A percentile compares a stretch with the other conserved stretches of the same genome.
These are phyloP conservation scores for Ctenochaetus hawaiiensis DNA, from an alignment of 2,797 vertebrate species.

Conservation along the genomic window DNA sequence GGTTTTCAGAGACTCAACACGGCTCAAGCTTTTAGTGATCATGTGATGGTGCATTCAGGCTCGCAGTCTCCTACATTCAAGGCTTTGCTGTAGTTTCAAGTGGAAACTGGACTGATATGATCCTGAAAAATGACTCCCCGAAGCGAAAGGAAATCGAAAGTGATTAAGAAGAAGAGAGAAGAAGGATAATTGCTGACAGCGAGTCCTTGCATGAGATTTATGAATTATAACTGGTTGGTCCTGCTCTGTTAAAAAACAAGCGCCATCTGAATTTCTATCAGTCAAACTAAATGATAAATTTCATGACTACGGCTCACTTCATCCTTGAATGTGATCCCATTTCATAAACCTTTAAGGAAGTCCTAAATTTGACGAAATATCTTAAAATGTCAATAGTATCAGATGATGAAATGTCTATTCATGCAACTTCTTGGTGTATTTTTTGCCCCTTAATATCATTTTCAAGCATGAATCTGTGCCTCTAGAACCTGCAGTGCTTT, in stretches of 20 bases:
- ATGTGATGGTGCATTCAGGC: neutral
- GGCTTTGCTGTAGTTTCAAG: neutral
- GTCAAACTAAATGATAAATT: constrained; percentile 19
- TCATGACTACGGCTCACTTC: neutral
- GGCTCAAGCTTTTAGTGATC: neutral
- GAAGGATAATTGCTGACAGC: constrained; percentile 11
- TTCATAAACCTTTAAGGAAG: constrained; percentile 2
- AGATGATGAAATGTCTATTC: neutral
- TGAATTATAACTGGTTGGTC: constrained; percentile 25
- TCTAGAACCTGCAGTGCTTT: neutral
- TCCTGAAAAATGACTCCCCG: neutral
- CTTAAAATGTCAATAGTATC: constrained; percentile 1
- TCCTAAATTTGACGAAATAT: neutral
- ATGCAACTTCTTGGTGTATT: neutral
- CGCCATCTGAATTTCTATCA: constrained; percentile 18
- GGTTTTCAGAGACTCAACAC: neutral
- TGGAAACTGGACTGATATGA: constrained; percentile 2
- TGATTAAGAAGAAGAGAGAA: constrained; percentile 11
- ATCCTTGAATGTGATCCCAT: constrained; percentile 1
- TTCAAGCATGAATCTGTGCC: neutral
- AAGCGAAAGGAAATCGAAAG: constrained; percentile 9
- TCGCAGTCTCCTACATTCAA: neutral
- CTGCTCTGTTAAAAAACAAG: constrained; percentile 9
- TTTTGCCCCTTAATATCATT: neutral
- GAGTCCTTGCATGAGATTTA: constrained; percentile 24